Conservation (phyloP, 2,888 invertebrate species). For the Lapara coniferarum region DNA sequence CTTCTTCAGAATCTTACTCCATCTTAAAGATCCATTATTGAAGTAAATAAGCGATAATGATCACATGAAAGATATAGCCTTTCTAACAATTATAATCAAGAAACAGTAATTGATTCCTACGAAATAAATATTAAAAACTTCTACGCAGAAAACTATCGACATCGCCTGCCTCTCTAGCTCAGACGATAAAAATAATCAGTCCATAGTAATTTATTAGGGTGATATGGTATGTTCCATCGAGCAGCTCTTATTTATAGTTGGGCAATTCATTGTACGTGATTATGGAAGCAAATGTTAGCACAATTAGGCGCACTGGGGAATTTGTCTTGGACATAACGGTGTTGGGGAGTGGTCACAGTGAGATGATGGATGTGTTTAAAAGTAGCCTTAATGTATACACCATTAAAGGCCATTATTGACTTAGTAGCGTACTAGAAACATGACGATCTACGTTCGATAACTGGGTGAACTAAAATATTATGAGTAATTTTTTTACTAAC, state of each 20-base stretch:
- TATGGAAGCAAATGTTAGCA: slow-evolving; percentile 76
- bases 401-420: too few species aligned
- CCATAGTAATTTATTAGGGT: slow-evolving; percentile 18
- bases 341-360: slow-evolving; percentile 17
- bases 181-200: slow-evolving; percentile 11
- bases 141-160: not conserved
- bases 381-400: too few species aligned
- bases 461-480: too few species aligned
- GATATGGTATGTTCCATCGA: slow-evolving; percentile 34
- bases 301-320: slow-evolving; percentile 69
- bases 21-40: too few species aligned
- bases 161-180: not conserved
- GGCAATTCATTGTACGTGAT: slow-evolving; percentile 67
- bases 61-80: too few species aligned
- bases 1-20: too few species aligned
- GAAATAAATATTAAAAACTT: not conserved
- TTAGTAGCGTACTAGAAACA: too few species aligned
- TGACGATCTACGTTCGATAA: too few species aligned
- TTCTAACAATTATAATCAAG: too few species aligned
- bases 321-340: slow-evolving; percentile 56
- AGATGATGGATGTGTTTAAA: not conserved
- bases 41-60: too few species aligned
- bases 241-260: slow-evolving; percentile 52
- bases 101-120: not conserved
- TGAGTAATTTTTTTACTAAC: too few species aligned